These are phyloP conservation scores for Margaritifera margaritifera DNA, from an alignment of 2,888 invertebrate species.

Conservation along the genomic window DNA sequence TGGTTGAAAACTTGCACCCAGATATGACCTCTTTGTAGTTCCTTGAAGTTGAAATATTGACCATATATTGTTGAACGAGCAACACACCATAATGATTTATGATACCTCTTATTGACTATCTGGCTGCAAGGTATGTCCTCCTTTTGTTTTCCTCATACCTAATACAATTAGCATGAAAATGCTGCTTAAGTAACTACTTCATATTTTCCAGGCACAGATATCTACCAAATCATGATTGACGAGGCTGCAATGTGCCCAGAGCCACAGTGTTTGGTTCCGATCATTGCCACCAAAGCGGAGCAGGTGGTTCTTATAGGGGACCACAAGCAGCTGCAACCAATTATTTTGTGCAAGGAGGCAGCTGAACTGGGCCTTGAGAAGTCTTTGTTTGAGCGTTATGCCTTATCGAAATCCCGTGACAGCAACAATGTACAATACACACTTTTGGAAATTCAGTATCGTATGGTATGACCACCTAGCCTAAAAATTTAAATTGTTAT, in stretches of 20 bases:
- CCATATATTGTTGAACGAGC: too few relatives aligned
- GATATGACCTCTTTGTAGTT: too few relatives aligned
- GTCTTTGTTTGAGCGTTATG: slow-evolving; percentile 39
- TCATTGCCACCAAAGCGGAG: slow-evolving; percentile 48
- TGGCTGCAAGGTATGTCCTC: too few relatives aligned
- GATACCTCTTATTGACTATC: too few relatives aligned
- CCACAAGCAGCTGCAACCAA: slow-evolving; percentile 66
- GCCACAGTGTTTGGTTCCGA: slow-evolving; percentile 60
- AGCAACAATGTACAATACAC: slow-evolving; percentile 31
- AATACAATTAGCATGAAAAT: too few relatives aligned
- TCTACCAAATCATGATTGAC: slow-evolving; percentile 58
- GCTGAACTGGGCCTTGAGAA: slow-evolving; percentile 41
- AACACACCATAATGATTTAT: too few relatives aligned
- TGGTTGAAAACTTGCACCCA: too few relatives aligned
- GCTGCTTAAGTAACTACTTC: too few relatives aligned
- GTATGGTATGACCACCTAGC: slow-evolving; percentile 45
- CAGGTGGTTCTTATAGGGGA: slow-evolving; percentile 67
- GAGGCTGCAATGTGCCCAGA: slow-evolving; percentile 67
- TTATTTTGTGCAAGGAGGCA: slow-evolving; percentile 50
- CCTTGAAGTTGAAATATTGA: too few relatives aligned
- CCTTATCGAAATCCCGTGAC: slow-evolving; percentile 11
- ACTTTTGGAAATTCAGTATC: slow-evolving; percentile 53
- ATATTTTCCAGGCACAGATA: too few relatives aligned
- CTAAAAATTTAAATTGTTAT: too few relatives aligned
- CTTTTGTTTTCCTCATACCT: too few relatives aligned